phyloP scores from a whole-genome alignment of 2,888 invertebrate genomes.

The Dexiosoma caninum region DNA sequence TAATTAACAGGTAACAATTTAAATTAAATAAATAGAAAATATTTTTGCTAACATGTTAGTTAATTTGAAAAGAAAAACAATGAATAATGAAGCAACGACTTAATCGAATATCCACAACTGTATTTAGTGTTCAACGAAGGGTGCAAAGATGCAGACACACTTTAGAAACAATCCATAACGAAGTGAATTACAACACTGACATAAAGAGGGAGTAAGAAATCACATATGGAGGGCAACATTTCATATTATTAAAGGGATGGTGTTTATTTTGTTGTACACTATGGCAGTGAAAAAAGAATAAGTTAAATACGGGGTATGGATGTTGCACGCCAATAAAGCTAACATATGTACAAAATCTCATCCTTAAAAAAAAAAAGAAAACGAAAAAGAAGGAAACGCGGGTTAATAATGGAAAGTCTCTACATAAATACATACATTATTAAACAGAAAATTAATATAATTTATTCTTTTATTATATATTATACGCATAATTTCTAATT shows the following conservation, averaged over 20 bases:
- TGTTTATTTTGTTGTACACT: slow-evolving; percentile 20
- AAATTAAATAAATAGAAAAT: too few species aligned
- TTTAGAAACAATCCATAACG: slow-evolving; percentile 45
- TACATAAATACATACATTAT: too few species aligned
- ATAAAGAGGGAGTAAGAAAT: slow-evolving; percentile 7
- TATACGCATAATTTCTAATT: too few species aligned
- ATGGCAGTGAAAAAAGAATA: slow-evolving; percentile 15
- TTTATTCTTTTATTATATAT: not conserved
- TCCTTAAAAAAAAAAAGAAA: not conserved
- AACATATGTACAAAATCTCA: slow-evolving; percentile 57
- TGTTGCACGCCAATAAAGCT: slow-evolving; percentile 7
- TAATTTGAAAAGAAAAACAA: too few species aligned
- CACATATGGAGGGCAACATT: not conserved
- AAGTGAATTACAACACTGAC: slow-evolving; percentile 20
- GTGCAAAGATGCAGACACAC: not conserved
- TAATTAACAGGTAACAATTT: too few species aligned
- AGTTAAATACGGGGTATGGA: not conserved
- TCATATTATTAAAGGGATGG: slow-evolving; percentile 3
- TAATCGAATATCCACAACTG: too few species aligned
- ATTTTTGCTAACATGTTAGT: too few species aligned
- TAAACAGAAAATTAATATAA: not conserved
- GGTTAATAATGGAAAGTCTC: not conserved
- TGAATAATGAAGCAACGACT: too few species aligned
- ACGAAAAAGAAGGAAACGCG: too few species aligned
- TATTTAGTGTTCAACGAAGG: not conserved